A percentile compares a stretch with the other conserved stretches of the same genome.
Evolutionary conservation across 2,888 invertebrate species (phyloP).

Genomic region (Platycnemis pennipes): DNA sequence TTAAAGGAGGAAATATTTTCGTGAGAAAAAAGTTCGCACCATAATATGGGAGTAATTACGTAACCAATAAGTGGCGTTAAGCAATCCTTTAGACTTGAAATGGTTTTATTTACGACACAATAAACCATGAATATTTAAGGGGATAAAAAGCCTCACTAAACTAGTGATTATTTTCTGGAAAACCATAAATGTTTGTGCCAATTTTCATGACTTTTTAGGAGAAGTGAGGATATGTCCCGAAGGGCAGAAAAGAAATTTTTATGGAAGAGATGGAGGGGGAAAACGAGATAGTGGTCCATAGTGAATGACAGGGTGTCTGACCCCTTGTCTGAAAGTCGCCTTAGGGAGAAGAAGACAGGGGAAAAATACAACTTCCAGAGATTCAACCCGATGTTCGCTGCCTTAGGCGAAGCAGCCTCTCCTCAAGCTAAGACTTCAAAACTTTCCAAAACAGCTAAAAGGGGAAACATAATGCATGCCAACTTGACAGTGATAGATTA

Average conservation of each 20-base stretch:
- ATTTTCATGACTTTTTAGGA: conserved; percentile 5
- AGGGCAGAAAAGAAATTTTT: not conserved
- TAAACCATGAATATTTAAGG: not conserved
- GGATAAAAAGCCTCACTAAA: not conserved
- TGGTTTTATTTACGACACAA: not conserved
- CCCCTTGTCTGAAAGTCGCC: conserved; percentile 44
- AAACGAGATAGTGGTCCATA: conserved; percentile 29
- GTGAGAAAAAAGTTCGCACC: not conserved
- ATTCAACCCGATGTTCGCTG: not conserved
- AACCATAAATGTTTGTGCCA: not conserved
- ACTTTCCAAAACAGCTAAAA: not conserved
- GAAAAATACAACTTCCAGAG: not conserved
- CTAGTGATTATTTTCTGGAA: not conserved
- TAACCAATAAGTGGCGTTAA: not conserved
- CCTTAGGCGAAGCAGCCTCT: not conserved
- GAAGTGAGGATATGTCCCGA: not conserved
- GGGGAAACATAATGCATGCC: not conserved
- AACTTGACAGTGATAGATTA: conserved; percentile 23
- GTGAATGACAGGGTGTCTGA: conserved; percentile 55
- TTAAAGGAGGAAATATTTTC: not conserved
- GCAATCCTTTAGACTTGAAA: not conserved
- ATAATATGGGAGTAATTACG: too few species aligned
- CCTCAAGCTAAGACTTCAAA: not conserved
- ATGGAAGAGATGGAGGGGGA: not conserved
- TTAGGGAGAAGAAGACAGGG: not conserved